phyloP scores from a whole-genome alignment of 2,888 invertebrate species.

The Hecatera dysodea region DNA sequence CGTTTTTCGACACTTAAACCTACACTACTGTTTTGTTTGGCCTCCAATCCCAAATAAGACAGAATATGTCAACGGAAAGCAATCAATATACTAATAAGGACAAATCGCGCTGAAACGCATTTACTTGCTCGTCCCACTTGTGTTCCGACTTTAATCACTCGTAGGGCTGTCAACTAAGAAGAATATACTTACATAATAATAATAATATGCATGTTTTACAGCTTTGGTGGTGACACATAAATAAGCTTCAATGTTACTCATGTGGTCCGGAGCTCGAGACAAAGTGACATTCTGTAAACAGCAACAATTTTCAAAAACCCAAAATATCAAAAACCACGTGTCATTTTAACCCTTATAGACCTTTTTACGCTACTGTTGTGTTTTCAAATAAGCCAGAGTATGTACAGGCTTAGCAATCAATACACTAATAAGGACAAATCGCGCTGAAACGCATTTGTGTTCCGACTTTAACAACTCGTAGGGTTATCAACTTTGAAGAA shows the following conservation, averaged over 20 bases:
- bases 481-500: conserved; percentile 40
- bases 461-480: conserved; percentile 41
- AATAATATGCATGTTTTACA: no score
- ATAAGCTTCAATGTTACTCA: no score
- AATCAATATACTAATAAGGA: conserved; percentile 66
- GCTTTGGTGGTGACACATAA: no score
- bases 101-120: conserved; percentile 63
- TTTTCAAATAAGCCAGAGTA: conserved; percentile 33
- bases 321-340: no score
- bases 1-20: no score
- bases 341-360: no score
- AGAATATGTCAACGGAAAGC: conserved; percentile 26
- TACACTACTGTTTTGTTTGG: conserved; percentile 5
- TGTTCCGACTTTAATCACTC: conserved; percentile 40
- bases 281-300: no score
- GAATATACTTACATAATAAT: no score
- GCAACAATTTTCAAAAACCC: no score
- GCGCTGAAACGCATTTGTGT: conserved; percentile 57
- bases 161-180: conserved; percentile 46
- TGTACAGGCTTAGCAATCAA: conserved; percentile 53
- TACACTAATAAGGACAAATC: conserved; percentile 67
- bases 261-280: no score
- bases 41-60: conserved; percentile 29
- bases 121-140: conserved; percentile 56
- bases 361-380: background rate